A percentile compares a stretch with the other conserved stretches of the same genome.
Conservation (phyloP, 2,888 invertebrate genomes). For the Diadegma fenestrale region DNA sequence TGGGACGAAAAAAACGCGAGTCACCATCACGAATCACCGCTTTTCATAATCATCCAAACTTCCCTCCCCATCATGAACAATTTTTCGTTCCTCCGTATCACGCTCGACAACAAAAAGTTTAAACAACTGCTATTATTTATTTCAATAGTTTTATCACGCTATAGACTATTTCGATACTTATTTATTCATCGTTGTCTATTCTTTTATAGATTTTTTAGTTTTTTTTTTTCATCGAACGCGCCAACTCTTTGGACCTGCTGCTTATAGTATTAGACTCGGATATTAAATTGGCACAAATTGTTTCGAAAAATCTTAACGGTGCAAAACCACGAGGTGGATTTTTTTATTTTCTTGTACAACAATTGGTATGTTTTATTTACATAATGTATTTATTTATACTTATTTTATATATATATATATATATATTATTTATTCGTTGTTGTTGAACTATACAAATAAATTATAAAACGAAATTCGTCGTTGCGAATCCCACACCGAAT, state of each 20-base stretch:
- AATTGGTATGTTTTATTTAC: slow-evolving; percentile 71
- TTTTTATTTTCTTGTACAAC: slow-evolving; percentile 15
- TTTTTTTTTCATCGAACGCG: slow-evolving; percentile 30
- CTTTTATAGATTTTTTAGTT: slow-evolving; percentile 38
- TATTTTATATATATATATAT: slow-evolving; percentile 73
- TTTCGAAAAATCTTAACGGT: background rate
- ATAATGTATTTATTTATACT: slow-evolving; percentile 67
- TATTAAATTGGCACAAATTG: background rate
- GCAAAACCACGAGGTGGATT: slow-evolving; percentile 4
- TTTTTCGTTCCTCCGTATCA: background rate
- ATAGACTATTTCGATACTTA: slow-evolving; percentile 61
- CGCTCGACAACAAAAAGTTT: background rate
- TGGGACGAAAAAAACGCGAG: slow-evolving; percentile 86
- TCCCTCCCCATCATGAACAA: background rate
- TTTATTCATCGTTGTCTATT: slow-evolving; percentile 44
- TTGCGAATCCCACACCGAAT: slow-evolving; percentile 46
- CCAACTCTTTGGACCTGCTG: slow-evolving; percentile 51
- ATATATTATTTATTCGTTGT: slow-evolving; percentile 70
- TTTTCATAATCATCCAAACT: background rate
- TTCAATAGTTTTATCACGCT: slow-evolving; percentile 41
- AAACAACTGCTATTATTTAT: slow-evolving; percentile 8
- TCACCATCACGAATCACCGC: slow-evolving; percentile 46
- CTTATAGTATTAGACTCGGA: slow-evolving; percentile 30
- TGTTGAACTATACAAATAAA: slow-evolving; percentile 74
- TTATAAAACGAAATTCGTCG: slow-evolving; percentile 65